Conservation (phyloP, 2,888 invertebrate species). For the Tetrapedia diversipes region DNA sequence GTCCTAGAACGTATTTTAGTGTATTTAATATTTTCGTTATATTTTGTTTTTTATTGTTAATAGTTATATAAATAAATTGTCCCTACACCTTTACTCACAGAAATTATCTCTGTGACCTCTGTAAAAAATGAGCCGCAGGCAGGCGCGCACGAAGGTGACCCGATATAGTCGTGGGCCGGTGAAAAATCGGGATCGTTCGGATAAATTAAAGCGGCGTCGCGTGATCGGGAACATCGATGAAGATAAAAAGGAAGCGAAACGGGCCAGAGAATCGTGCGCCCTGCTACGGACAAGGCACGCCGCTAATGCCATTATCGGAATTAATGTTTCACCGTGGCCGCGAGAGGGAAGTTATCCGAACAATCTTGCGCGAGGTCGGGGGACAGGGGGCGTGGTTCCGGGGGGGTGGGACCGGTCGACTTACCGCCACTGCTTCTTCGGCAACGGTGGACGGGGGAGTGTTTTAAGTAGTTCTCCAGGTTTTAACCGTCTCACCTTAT, state of each 20-base stretch:
- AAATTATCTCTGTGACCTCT: background rate
- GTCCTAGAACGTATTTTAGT: no score
- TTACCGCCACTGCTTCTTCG: slow-evolving; percentile 24
- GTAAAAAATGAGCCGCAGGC: background rate
- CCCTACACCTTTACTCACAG: no score
- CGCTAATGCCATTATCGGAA: slow-evolving; percentile 68
- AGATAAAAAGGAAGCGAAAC: slow-evolving; percentile 21
- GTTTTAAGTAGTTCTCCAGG: slow-evolving; percentile 66
- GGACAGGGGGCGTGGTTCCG: background rate
- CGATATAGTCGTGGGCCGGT: background rate
- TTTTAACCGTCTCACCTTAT: slow-evolving; percentile 63
- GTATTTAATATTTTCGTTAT: no score
- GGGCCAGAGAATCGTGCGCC: slow-evolving; percentile 23
- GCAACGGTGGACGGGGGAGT: slow-evolving; percentile 34
- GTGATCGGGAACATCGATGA: slow-evolving; percentile 18
- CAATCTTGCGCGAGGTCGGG: slow-evolving; percentile 36
- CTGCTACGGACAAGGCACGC: slow-evolving; percentile 44
- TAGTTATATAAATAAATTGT: no score
- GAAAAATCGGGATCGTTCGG: slow-evolving; percentile 7
- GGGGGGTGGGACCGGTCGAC: slow-evolving; percentile 27
- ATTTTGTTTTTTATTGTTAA: no score
- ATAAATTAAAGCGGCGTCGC: slow-evolving; percentile 11
- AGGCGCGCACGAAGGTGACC: no score
- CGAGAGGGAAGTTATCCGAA: slow-evolving; percentile 58
- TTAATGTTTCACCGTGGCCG: slow-evolving; percentile 62